Percentiles rank a stretch among this genome's conserved stretches.
These are phyloP conservation scores for Calvadosia cruxmelitensis DNA, from an alignment of 30 jellyfish, hydroid and myxozoan genomes.

Conservation along the genomic window DNA sequence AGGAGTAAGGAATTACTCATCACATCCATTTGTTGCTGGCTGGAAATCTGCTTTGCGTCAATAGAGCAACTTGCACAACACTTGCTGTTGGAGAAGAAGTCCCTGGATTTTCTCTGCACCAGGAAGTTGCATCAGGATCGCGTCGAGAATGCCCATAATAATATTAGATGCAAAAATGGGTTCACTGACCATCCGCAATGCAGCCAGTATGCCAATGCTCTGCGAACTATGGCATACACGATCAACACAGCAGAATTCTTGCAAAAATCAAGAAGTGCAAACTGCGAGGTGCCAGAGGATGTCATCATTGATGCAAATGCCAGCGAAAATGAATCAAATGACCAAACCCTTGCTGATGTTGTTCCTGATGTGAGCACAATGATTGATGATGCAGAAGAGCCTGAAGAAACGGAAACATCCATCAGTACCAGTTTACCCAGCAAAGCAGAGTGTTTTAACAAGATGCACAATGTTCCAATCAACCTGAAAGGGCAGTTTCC, in stretches of 20 bases:
- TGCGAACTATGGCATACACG: not conserved
- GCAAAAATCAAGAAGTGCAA: not conserved
- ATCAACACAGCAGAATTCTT: not conserved
- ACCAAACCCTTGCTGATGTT: too few species aligned
- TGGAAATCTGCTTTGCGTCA: not conserved
- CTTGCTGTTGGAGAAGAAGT: not conserved
- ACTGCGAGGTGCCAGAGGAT: too few species aligned
- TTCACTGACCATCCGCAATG: not conserved
- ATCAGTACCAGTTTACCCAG: too few species aligned
- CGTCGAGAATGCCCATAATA: not conserved
- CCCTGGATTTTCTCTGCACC: not conserved
- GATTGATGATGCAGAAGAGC: too few species aligned
- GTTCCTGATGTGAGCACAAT: too few species aligned
- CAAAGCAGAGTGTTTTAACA: not conserved
- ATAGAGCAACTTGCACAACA: not conserved
- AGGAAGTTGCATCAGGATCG: not conserved
- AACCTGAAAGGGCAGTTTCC: not conserved
- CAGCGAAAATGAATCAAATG: too few species aligned
- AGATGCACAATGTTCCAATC: not conserved
- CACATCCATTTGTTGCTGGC: not conserved
- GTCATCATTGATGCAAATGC: not conserved
- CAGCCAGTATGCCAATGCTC: not conserved
- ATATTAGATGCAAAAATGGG: not conserved
- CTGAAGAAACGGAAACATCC: too few species aligned
- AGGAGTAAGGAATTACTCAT: not conserved